Evolutionary conservation across 1,140 invertebrate species (phyloP).

Genomic region (Papilio polytes): DNA sequence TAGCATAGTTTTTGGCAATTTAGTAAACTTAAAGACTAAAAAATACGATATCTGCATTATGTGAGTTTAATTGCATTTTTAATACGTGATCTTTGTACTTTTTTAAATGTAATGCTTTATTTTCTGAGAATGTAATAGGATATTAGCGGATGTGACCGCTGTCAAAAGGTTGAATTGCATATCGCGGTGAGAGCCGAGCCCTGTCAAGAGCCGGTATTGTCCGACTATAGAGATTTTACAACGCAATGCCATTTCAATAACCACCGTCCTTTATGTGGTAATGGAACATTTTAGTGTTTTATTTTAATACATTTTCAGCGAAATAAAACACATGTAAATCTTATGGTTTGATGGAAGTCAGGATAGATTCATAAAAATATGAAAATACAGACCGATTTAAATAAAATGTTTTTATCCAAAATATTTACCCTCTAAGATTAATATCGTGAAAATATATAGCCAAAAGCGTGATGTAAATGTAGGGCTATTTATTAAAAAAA

Average conservation of each 20-base stretch:
- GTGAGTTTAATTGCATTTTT: background rate
- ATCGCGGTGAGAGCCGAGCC: background rate
- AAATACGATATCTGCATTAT: background rate
- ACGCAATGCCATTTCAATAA: background rate
- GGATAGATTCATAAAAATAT: no score
- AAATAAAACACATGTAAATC: no score
- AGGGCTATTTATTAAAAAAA: no score
- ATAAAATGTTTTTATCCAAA: no score
- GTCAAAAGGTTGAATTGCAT: slow-evolving; percentile 5
- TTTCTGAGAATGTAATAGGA: background rate
- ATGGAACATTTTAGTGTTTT: background rate
- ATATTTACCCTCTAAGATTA: no score
- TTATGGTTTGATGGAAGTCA: no score
- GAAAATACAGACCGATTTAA: no score
- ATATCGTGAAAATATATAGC: no score
- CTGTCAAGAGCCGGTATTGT: background rate
- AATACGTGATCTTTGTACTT: background rate
- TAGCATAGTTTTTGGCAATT: no score
- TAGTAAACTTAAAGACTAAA: no score
- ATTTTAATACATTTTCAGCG: background rate
- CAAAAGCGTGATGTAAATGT: no score
- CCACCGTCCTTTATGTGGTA: background rate
- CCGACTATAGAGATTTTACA: slow-evolving; percentile 3
- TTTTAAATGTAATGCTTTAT: background rate
- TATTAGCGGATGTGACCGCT: slow-evolving; percentile 14